A percentile compares a stretch with the other conserved stretches of the same genome.
phyloP scores from a whole-genome alignment of 2,888 invertebrate genomes.

The Dascillus cervinus region DNA sequence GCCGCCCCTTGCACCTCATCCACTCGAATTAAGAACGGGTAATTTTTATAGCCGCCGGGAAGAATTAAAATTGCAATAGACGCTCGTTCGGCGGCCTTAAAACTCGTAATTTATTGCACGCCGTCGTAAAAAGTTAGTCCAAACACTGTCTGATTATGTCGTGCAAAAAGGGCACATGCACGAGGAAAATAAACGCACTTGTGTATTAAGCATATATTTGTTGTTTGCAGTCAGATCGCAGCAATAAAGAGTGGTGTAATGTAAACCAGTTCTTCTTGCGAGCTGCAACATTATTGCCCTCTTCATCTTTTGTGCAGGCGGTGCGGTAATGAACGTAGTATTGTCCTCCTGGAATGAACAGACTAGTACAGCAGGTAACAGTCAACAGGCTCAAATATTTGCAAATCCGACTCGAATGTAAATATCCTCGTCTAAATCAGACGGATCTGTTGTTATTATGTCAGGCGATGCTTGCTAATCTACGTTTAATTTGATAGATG shows the following conservation, averaged over 20 bases:
- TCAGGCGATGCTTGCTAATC: conserved; percentile 25
- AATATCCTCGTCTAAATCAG: conserved; percentile 31
- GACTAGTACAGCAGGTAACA: conserved; percentile 29
- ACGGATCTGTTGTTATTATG: conserved; percentile 31
- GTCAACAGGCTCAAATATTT: conserved; percentile 35
- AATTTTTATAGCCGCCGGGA: conserved; percentile 12
- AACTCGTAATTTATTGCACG: too few species aligned
- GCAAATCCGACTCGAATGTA: conserved; percentile 34
- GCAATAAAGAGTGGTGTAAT: conserved; percentile 17
- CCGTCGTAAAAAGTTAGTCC: too few species aligned
- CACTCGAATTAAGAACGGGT: conserved; percentile 10
- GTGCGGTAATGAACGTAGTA: conserved; percentile 4
- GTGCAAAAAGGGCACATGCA: conserved; percentile 15
- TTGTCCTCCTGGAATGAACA: conserved; percentile 16
- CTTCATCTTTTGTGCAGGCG: conserved; percentile 6
- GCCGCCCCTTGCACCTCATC: conserved; percentile 7
- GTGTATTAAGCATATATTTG: conserved; percentile 23
- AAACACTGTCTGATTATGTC: conserved; percentile 13
- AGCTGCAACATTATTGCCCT: conserved; percentile 6
- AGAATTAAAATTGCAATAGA: too few species aligned
- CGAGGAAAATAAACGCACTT: conserved; percentile 22
- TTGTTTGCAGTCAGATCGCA: conserved; percentile 21
- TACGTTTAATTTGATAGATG: conserved; percentile 23
- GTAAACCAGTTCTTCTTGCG: conserved; percentile 8
- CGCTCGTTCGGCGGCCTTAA: too few species aligned